phyloP scores from a whole-genome alignment of 2,888 invertebrate genomes.

The Azorinus chamasolen region DNA sequence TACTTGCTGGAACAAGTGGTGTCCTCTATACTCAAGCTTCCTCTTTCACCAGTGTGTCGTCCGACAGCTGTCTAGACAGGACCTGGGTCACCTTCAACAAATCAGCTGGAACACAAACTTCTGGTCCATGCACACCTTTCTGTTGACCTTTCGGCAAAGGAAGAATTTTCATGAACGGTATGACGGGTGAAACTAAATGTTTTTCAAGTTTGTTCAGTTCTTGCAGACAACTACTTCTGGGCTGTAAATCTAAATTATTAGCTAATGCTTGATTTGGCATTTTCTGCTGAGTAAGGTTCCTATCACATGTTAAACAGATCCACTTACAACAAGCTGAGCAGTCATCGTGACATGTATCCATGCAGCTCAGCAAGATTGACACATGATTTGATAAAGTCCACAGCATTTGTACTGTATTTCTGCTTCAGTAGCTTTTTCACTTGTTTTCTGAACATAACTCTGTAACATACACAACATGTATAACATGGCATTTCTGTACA shows the following conservation, averaged over 20 bases:
- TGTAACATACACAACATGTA: no score
- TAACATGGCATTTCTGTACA: no score
- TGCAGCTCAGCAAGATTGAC: no score
- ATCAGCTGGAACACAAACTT: constrained; percentile 3
- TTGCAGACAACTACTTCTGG: neutral
- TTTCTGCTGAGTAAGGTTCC: neutral
- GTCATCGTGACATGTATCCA: no score
- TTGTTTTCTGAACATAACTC: no score
- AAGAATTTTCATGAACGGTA: constrained; percentile 11
- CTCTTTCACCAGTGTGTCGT: neutral
- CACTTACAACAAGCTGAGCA: no score
- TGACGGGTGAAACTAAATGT: neutral
- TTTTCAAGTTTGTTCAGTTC: neutral
- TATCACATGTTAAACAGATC: constrained; percentile 7
- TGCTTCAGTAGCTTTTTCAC: no score
- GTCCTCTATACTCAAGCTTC: no score
- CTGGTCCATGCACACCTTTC: constrained; percentile 4
- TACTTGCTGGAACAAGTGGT: no score
- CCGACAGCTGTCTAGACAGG: neutral
- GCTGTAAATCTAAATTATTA: neutral
- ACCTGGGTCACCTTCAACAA: no score
- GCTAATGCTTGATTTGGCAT: neutral
- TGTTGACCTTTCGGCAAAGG: constrained; percentile 8
- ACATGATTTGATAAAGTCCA: no score
- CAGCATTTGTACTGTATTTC: no score